These are phyloP conservation scores for Heliocidaris tuberculata DNA, from an alignment of 35 echinoderm and acorn worm genomes.

Conservation along the genomic window DNA sequence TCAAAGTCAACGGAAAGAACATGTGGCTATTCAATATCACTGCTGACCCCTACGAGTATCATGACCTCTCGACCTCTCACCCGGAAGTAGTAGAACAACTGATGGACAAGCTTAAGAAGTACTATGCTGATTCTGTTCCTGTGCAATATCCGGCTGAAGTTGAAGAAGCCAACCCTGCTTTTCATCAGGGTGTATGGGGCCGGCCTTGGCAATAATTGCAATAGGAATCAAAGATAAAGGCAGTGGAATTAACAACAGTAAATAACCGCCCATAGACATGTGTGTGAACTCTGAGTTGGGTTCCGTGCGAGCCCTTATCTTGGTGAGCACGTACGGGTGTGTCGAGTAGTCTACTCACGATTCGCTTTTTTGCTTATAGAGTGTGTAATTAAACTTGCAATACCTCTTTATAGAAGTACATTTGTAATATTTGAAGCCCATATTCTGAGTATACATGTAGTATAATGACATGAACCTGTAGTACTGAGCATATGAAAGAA, in stretches of 20 bases:
- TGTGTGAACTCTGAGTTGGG: too few species aligned
- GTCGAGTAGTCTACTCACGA: too few species aligned
- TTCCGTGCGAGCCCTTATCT: too few species aligned
- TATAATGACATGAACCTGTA: too few species aligned
- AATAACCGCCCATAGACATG: too few species aligned
- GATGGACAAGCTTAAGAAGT: conserved; percentile 52
- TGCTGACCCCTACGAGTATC: conserved; percentile 83
- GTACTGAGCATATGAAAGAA: too few species aligned
- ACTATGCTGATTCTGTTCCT: conserved; percentile 67
- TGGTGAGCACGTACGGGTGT: too few species aligned
- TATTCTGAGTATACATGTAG: too few species aligned
- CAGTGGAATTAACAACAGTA: neutral
- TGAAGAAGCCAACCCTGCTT: conserved; percentile 61
- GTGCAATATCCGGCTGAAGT: conserved; percentile 64
- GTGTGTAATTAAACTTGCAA: too few species aligned
- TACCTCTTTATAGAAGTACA: too few species aligned
- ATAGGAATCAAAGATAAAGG: neutral
- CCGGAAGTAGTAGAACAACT: conserved; percentile 71
- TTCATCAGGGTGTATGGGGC: conserved; percentile 78
- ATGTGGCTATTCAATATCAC: conserved; percentile 86
- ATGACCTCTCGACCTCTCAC: conserved; percentile 67
- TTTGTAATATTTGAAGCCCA: too few species aligned
- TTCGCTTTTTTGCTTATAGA: too few species aligned
- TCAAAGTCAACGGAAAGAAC: conserved; percentile 54
- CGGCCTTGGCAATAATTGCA: conserved; percentile 53